Evolutionary conservation across 2,888 invertebrate species (phyloP), one percentile per base, ranked within the genome.

Genomic region (Strigamia crassipes): DNA sequence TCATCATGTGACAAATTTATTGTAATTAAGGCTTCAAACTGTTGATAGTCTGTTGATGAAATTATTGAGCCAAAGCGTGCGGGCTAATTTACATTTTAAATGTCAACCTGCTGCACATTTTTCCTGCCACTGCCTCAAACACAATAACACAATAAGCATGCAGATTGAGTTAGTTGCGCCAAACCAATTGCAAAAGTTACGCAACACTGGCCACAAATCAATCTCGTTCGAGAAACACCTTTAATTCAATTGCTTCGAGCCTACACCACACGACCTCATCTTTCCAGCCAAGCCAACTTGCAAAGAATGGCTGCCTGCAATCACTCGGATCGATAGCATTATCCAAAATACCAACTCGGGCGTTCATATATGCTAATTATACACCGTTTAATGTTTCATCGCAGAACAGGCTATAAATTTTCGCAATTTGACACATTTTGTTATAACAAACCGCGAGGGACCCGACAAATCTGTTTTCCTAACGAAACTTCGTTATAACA

Each of bases 21-120:
- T 73, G 73, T 73, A 73, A 73, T 73, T 73, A 73, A 73, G 73
- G 73, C 73, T 73, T 73, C 73, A 73, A 73, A 73, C 73, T 73
- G 73, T 73, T 73, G 73, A 73, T 73, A 73, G 73, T 73, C 73
- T 73, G 73, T 73, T 73, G 73, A 73, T 73, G 73, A 73, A 73
- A 73, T 73, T 73, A 73, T 73, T 73, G 73, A 73, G 73, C 73
- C 73, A 73, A 31, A 73, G 27, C 73, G 27, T 27, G 27, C 27
- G 3, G 31, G 73, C 73, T 73, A 73, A 73, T 73, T 73, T 73
- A 73, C 73, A 73, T 73, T 73, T 73, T 73, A 73, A 73, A 73
- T 73, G 73, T 73, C 73, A 73, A 73, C 73, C 73, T 73, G 73
- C 73, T 73, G 73, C 73, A 31, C 8, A 73, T 27, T 73, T 66